phyloP scores from a whole-genome alignment of 2,797 vertebrate species.

The Scolopax rusticola region DNA sequence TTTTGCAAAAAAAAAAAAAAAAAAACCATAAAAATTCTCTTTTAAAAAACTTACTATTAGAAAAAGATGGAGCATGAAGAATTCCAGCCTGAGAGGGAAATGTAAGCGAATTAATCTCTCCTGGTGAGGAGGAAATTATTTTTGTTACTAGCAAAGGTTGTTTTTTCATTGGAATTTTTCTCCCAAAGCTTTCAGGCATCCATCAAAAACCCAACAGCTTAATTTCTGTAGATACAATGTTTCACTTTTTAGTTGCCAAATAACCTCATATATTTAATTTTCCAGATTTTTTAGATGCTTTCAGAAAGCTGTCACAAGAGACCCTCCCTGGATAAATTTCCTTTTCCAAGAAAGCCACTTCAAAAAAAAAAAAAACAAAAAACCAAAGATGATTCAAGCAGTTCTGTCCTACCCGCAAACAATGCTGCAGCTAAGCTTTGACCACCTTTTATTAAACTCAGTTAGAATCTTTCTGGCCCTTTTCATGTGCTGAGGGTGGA shows the following conservation, averaged over 20 bases:
- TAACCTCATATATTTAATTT: slow-evolving; percentile 64
- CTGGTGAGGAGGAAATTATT: slow-evolving; percentile 63
- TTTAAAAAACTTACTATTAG: neutral
- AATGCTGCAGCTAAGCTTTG: neutral
- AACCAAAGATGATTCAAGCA: slow-evolving; percentile 24
- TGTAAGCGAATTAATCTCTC: slow-evolving; percentile 61
- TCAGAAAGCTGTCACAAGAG: slow-evolving; percentile 61
- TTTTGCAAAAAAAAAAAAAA: neutral
- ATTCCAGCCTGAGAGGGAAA: slow-evolving; percentile 41
- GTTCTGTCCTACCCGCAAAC: slow-evolving; percentile 38
- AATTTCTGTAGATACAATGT: slow-evolving; percentile 60
- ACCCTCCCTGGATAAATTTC: slow-evolving; percentile 49
- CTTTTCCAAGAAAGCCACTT: slow-evolving; percentile 47
- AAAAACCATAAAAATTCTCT: neutral
- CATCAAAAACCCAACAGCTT: slow-evolving; percentile 49
- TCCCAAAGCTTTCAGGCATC: slow-evolving; percentile 47
- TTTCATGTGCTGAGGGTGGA: neutral
- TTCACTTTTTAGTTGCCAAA: slow-evolving; percentile 61
- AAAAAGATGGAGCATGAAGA: slow-evolving; percentile 41
- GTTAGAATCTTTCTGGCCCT: slow-evolving; percentile 26
- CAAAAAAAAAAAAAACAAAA: neutral
- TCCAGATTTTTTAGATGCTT: slow-evolving; percentile 65
- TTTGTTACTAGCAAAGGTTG: slow-evolving; percentile 56
- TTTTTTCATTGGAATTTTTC: slow-evolving; percentile 52
- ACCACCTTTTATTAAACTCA: slow-evolving; percentile 28